phyloP scores from a whole-genome alignment of 2,113 vertebrate genomes.

The Hymenochirus boettgeri region DNA sequence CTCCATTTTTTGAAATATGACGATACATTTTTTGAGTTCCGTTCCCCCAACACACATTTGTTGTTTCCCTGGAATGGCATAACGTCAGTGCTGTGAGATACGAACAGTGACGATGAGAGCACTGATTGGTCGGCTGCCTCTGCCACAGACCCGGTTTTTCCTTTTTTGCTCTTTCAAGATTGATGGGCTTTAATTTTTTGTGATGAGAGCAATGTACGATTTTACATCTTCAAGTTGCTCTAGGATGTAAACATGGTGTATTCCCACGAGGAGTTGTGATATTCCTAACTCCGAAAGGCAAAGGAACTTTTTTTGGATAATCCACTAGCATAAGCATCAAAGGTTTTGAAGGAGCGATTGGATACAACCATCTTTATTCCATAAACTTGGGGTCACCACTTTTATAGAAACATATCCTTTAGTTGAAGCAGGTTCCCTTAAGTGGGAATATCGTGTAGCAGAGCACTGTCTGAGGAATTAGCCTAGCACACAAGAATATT shows the following conservation, averaged over 20 bases:
- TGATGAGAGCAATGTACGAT: slow-evolving; percentile 92
- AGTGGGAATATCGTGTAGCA: slow-evolving; percentile 57
- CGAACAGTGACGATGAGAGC: slow-evolving; percentile 55
- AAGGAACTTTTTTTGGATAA: slow-evolving; percentile 82
- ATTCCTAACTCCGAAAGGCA: slow-evolving; percentile 93
- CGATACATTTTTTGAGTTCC: slow-evolving; percentile 70
- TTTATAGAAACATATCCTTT: slow-evolving; percentile 94
- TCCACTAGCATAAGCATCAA: slow-evolving; percentile 89
- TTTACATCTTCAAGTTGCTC: slow-evolving; percentile 88
- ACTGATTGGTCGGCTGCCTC: slow-evolving; percentile 68
- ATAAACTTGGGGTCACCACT: slow-evolving; percentile 89
- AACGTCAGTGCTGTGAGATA: slow-evolving; percentile 52
- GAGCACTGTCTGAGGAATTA: slow-evolving; percentile 67
- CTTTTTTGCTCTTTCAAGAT: slow-evolving; percentile 75
- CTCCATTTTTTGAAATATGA: slow-evolving; percentile 84
- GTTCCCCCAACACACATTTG: slow-evolving; percentile 49
- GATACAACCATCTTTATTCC: slow-evolving; percentile 87
- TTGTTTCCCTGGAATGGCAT: slow-evolving; percentile 47
- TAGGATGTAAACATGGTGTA: slow-evolving; percentile 73
- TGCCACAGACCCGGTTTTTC: slow-evolving; percentile 81
- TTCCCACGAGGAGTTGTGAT: slow-evolving; percentile 86
- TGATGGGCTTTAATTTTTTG: slow-evolving; percentile 81
- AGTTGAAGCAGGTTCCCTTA: slow-evolving; percentile 70
- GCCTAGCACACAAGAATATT: slow-evolving; percentile 58
- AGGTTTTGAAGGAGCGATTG: slow-evolving; percentile 85